phyloP scores from a whole-genome alignment of 1,140 invertebrate species.

The Anagrus nilaparvatae region DNA sequence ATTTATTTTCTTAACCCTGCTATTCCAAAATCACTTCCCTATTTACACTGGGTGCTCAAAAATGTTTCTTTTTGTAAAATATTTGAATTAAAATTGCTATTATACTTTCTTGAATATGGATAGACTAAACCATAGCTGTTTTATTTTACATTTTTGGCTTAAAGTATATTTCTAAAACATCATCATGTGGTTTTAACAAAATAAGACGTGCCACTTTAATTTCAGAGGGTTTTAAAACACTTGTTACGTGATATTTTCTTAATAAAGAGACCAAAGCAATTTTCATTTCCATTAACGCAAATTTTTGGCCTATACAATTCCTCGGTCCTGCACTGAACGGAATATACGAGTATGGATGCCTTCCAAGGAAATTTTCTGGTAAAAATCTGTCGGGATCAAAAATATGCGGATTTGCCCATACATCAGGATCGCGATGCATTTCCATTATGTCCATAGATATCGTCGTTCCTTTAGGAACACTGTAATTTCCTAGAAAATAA shows the following conservation, averaged over 20 bases:
- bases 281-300: conserved; percentile 48
- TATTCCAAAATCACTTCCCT: too few relatives aligned
- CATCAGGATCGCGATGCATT: conserved; percentile 47
- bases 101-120: too few relatives aligned
- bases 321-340: conserved; percentile 84
- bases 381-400: conserved; percentile 91
- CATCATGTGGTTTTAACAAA: conserved; percentile 21
- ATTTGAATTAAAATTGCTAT: too few relatives aligned
- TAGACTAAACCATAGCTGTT: too few relatives aligned
- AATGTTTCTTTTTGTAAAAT: too few relatives aligned
- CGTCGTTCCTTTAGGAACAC: conserved; percentile 35
- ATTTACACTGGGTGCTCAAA: too few relatives aligned
- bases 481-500: conserved; percentile 15
- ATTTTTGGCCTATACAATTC: conserved; percentile 46
- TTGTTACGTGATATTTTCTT: conserved; percentile 43
- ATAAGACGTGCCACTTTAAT: conserved; percentile 23
- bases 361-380: conserved; percentile 64
- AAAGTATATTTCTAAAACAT: conserved; percentile 17
- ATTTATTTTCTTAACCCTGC: too few relatives aligned
- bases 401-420: conserved; percentile 62
- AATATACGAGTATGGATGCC: conserved; percentile 78
- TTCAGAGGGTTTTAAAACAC: conserved; percentile 26
- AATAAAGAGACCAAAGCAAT: conserved; percentile 44
- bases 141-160: too few relatives aligned
- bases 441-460: conserved; percentile 35